phyloP scores from a whole-genome alignment of 1,140 invertebrate genomes.

The Drosophila azteca region DNA sequence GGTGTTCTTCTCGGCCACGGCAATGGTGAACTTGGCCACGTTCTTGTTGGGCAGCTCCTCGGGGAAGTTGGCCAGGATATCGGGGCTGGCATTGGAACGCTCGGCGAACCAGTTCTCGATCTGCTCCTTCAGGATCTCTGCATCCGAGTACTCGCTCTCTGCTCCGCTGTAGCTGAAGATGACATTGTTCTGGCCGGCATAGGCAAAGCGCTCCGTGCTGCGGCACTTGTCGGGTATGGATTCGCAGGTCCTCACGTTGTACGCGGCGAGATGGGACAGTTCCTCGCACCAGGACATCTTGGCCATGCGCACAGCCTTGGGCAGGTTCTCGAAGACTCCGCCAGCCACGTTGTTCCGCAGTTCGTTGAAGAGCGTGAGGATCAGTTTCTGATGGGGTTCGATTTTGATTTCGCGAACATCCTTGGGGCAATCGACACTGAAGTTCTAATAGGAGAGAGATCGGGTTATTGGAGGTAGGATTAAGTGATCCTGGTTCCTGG shows the following conservation, averaged over 20 bases:
- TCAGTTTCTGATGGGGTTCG: slow-evolving; percentile 46
- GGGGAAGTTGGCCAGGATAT: slow-evolving; percentile 51
- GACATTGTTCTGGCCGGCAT: slow-evolving; percentile 63
- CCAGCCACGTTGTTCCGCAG: slow-evolving; percentile 63
- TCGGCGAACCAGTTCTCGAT: slow-evolving; percentile 65
- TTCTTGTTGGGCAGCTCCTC: slow-evolving; percentile 50
- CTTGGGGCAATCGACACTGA: slow-evolving; percentile 52
- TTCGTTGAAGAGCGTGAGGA: slow-evolving; percentile 57
- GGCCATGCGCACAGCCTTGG: slow-evolving; percentile 63
- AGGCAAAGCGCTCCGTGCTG: slow-evolving; percentile 65
- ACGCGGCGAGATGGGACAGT: slow-evolving; percentile 45
- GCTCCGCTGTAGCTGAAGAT: slow-evolving; percentile 63
- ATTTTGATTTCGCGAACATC: slow-evolving; percentile 50
- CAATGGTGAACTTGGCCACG: slow-evolving; percentile 56
- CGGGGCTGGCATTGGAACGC: slow-evolving; percentile 28
- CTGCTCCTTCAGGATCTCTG: slow-evolving; percentile 57
- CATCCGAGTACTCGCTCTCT: slow-evolving; percentile 57
- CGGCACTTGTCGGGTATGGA: slow-evolving; percentile 61
- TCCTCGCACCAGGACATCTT: slow-evolving; percentile 73
- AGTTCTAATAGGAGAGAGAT: slow-evolving; percentile 27
- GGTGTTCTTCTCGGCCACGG: slow-evolving; percentile 63
- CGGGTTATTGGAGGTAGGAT: neutral
- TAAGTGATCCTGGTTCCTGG: no score
- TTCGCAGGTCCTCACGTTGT: slow-evolving; percentile 55
- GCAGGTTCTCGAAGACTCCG: slow-evolving; percentile 41